Evolutionary conservation across 2,888 invertebrate genomes (phyloP).

Genomic region (Pelosia muscerda): DNA sequence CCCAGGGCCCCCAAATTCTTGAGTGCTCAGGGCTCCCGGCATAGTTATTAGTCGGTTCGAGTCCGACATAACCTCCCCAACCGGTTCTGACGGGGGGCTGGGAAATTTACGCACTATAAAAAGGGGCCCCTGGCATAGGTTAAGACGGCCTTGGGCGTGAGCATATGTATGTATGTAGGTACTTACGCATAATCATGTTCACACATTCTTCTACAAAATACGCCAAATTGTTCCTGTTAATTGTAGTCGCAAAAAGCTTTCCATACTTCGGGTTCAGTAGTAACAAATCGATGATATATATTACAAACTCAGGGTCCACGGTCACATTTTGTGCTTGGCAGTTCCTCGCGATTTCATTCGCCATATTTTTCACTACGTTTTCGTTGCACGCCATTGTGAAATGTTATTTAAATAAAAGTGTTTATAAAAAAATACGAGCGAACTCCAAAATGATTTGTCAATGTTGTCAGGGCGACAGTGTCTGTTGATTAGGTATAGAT

Average conservation of each 20-base stretch:
- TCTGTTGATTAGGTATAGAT: neutral
- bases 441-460: constrained; percentile 9
- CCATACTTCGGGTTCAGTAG: constrained; percentile 86
- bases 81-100: too few relatives aligned
- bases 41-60: too few relatives aligned
- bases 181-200: constrained; percentile 78
- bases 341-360: constrained; percentile 86
- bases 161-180: too few relatives aligned
- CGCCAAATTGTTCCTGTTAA: constrained; percentile 82
- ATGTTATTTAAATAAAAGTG: constrained; percentile 23
- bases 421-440: constrained; percentile 10
- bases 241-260: constrained; percentile 76
- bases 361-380: constrained; percentile 86
- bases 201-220: constrained; percentile 85
- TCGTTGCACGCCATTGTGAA: constrained; percentile 77
- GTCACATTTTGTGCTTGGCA: constrained; percentile 75
- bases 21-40: too few relatives aligned
- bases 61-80: too few relatives aligned
- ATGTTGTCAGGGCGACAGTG: constrained; percentile 17
- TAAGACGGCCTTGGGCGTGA: too few relatives aligned
- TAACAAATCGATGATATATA: constrained; percentile 84
- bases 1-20: too few relatives aligned
- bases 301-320: constrained; percentile 82
- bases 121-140: too few relatives aligned
- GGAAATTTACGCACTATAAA: too few relatives aligned